Evolutionary conservation across 2,113 vertebrate genomes (phyloP), one percentile per base, ranked within the genome.

Genomic region (Gulo gulo): DNA sequence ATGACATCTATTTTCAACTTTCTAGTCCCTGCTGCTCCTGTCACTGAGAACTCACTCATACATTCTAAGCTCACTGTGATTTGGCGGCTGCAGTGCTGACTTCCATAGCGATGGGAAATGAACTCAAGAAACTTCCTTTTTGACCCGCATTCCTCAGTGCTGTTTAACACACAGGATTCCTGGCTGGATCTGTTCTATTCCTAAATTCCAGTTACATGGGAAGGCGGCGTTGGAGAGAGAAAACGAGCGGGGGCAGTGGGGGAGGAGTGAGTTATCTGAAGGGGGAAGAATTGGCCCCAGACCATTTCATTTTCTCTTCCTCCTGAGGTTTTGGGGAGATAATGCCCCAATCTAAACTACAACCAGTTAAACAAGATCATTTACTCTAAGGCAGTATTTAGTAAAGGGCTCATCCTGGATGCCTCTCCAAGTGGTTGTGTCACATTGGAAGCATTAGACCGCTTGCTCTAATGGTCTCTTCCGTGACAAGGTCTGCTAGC

Each of bases 1-100:
- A 98, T 99, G 98, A 98, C 98, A 98, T 98, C 99, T 99, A 99
- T 99, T 99, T 99, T 98, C 99, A 99, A 98, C 98, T 78, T 95
- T 97, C 78, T 92, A 98, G 98, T 97, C 98, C 98, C 98, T 97
- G 39, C 97, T 98, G 98, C 97, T 98, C 98, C 95, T 97, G 96
- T 98, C 97, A 98, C 98, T 88, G 96, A 98, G 98, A 98, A 98
- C 98, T 98, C 80, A 93, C 67, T 85, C 92, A 86, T 94, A 97
- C 91, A 63, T 97, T 98, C 97, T 96, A 97, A 98, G 97, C 96
- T 94, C 92, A 91, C n/a, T 94, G 69, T 84, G 96, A 98, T 97
- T 97, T 95, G 97, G 97, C 2, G 39, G 97, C 86, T 87, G 79
- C 39, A 29, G 78, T 65, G 78, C 73, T 87, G 95, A 88, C 81